Conservation (phyloP, 2,113 vertebrate species). For the Xenus cinereus region DNA sequence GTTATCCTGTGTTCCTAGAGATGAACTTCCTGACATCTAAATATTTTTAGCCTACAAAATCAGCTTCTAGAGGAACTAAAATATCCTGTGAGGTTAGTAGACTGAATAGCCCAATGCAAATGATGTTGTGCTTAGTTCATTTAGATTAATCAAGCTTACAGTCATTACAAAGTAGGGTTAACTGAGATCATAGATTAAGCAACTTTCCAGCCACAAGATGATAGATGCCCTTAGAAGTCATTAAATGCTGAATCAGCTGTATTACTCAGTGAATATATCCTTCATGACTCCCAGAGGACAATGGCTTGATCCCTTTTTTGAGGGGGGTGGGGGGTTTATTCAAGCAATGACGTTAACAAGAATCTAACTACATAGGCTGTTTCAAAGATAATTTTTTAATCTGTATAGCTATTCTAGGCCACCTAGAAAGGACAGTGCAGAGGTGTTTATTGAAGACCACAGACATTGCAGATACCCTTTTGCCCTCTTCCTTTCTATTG, state of each 20-base stretch:
- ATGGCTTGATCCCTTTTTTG: background rate
- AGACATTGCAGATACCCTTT: background rate
- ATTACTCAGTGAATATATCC: background rate
- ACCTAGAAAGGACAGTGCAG: background rate
- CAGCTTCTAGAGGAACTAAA: background rate
- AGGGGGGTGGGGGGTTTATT: background rate
- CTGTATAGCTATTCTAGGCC: background rate
- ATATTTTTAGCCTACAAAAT: background rate
- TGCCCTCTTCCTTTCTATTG: background rate
- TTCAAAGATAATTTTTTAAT: background rate
- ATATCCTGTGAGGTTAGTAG: background rate
- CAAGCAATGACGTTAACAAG: background rate
- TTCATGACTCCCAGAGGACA: background rate
- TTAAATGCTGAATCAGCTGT: background rate
- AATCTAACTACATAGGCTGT: background rate
- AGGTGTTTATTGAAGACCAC: background rate
- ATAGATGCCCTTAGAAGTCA: background rate
- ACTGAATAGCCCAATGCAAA: background rate
- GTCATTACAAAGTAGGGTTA: background rate
- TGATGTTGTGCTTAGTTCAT: background rate
- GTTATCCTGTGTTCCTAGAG: background rate
- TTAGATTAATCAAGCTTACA: background rate
- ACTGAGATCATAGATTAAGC: background rate
- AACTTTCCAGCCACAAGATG: background rate
- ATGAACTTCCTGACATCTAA: background rate